Evolutionary conservation across 2,888 invertebrate species (phyloP), one percentile per base, ranked within the genome.

Genomic region (Anthoptus insignis): DNA sequence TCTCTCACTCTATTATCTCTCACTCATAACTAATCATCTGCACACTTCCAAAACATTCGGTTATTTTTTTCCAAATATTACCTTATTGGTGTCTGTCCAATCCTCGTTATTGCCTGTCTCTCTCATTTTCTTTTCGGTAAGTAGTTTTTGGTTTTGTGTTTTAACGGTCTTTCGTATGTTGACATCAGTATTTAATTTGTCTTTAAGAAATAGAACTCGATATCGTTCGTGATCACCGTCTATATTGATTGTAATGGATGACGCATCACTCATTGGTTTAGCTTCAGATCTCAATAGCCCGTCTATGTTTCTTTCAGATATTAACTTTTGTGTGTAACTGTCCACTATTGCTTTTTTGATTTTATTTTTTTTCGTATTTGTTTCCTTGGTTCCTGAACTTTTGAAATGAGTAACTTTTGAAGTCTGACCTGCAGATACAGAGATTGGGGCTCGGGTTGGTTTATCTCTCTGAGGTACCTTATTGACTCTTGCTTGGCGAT

Each of bases 171-270:
- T 88, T 57, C 76, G 76, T 7, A 83, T 75, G 13, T 75, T 77
- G 11, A 88, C 61, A 70, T 85, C 84, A 19, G 86, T 84, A 37
- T 76, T 77, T 16, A 71, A 52, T 39, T 77, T 70, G 42, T 76
- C 78, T 64, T 83, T 82, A 64, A 80, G 77, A 60, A 88, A 81
- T 49, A 77, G 64, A 6, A 89, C 79, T 69, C 87, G 81, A 66
- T 87, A 91, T 63, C 70, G 73, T 66, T 89, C 88, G 21, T 80
- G 81, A 14, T 85, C 83, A 54, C 80, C 82, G 11, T 89, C 83
- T 61, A 90, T 87, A 68, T 87, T 85, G 29, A 89, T 74, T 14
- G 84, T 79, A 8, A 88, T 76, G 70, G 80, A 84, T 9, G 91
- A 88, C 37, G 76, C 73, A 34, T 75, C 69, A 32, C 70, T 74